Base-by-base conservation (phyloP, 2,113 vertebrate genomes). In the Chionodraco myersi region DNA sequence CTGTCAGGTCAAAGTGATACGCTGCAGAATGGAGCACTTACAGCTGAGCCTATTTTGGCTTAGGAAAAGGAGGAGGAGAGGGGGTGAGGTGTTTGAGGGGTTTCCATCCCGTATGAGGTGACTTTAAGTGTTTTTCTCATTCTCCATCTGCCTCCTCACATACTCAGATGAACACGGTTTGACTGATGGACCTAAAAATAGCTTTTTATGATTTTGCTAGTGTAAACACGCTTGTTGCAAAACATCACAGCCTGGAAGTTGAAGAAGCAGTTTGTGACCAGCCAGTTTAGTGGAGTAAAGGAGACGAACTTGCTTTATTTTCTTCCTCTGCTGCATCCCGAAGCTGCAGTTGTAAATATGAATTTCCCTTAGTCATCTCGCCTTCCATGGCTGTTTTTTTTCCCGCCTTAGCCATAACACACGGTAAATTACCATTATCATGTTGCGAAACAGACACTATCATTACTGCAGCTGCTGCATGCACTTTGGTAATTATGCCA, bases 361-460 rank as follows among this genome's bases (percentile, higher is more conserved):
- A 89, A 91, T 86, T 82, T 86, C 81, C 83, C 64, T 81, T 58
- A 75, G 81, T 89, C 85, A 90, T 87, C 86, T 72, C 4, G 14
- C 26, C n/a, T 72, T 74, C 73, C 72, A 70, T 45, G 47, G 73
- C 71, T 85, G 36, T 41, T 79, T 89, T 88, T 84, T 83, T 89
- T 87, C 82, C 48, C n/a, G 70, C 59, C 80, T 82, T 56, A 90
- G 86, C 72, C 88, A 91, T 85, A 84, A 92, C 89, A 87, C 76
- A 85, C 69, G 49, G 77, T 78, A 87, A 89, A 90, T 91, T 75
- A 85, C 84, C 79, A 83, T 88, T 79, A 92, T 89, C 74, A 54
- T 52, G 88, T 87, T 75, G 72, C 76, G 87, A 80, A 90, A 87
- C 83, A 86, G 80, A 87, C 86, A 68, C 81, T 80, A 58, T 92